Conservation (phyloP, 1,140 invertebrate genomes). For the Leptoteleia sp. region DNA sequence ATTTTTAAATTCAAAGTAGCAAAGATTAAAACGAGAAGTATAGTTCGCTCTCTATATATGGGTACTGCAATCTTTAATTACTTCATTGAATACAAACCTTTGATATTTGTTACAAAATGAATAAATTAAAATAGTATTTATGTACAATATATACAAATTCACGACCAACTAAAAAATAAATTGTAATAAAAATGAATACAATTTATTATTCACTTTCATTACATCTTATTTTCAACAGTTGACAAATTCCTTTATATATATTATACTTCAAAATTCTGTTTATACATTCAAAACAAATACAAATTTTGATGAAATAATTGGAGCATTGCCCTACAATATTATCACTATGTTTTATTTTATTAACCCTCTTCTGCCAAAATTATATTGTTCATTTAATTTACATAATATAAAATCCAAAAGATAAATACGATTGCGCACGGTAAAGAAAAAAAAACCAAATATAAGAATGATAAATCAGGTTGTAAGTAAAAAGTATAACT, state of each 20-base stretch:
- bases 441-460: too few species aligned
- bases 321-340: not conserved
- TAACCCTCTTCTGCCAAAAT: constrained; percentile 11
- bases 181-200: too few species aligned
- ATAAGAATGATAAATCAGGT: constrained; percentile 5
- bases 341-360: constrained; percentile 33
- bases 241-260: too few species aligned
- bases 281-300: not conserved
- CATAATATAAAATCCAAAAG: constrained; percentile 52
- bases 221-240: too few species aligned
- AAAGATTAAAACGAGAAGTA: not conserved
- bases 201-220: too few species aligned
- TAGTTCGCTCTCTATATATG: not conserved
- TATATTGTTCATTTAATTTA: constrained; percentile 9
- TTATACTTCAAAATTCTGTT: too few species aligned
- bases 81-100: not conserved
- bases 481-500: constrained; percentile 40
- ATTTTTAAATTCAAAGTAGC: not conserved
- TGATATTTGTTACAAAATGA: too few species aligned
- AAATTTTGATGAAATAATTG: not conserved
- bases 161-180: too few species aligned
- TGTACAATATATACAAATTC: too few species aligned
- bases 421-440: constrained; percentile 39
- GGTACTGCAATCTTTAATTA: not conserved
- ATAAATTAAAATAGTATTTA: too few species aligned